These are phyloP conservation scores for Drosophila takahashii DNA, from an alignment of 1,140 invertebrate genomes.

Conservation along the genomic window DNA sequence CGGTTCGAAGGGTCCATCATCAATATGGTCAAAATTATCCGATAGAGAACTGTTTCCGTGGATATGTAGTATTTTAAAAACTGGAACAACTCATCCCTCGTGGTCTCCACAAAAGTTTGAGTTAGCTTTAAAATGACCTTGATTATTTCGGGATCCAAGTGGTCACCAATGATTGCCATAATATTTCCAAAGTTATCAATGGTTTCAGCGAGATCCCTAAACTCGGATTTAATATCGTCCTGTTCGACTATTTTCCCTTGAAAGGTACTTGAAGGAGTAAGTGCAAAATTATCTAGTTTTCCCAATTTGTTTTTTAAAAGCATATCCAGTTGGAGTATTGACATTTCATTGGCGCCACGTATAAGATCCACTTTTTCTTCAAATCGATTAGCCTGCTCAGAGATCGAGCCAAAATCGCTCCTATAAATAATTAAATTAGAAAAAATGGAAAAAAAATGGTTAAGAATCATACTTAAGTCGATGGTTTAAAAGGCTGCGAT, in stretches of 20 bases:
- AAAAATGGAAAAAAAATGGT: background rate
- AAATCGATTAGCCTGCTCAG: background rate
- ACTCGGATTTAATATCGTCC: background rate
- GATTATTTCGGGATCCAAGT: conserved; percentile 1
- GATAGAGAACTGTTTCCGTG: conserved; percentile 15
- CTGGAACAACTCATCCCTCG: background rate
- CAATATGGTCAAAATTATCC: conserved; percentile 10
- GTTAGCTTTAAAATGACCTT: background rate
- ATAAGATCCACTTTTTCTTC: no score
- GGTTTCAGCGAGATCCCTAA: background rate
- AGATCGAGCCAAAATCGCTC: background rate
- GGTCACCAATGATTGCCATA: background rate
- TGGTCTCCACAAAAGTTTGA: conserved; percentile 12
- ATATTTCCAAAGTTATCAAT: background rate
- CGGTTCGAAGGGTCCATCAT: background rate
- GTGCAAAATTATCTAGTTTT: no score
- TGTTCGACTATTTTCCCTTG: no score
- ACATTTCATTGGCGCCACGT: no score
- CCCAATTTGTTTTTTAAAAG: no score
- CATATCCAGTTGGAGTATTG: no score
- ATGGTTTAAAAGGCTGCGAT: background rate
- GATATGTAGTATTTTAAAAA: conserved; percentile 4
- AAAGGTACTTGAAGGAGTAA: no score
- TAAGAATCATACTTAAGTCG: background rate
- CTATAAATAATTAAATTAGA: background rate